Evolutionary conservation across 1,140 invertebrate species (phyloP).

Genomic region (Drosophila nebulosa): DNA sequence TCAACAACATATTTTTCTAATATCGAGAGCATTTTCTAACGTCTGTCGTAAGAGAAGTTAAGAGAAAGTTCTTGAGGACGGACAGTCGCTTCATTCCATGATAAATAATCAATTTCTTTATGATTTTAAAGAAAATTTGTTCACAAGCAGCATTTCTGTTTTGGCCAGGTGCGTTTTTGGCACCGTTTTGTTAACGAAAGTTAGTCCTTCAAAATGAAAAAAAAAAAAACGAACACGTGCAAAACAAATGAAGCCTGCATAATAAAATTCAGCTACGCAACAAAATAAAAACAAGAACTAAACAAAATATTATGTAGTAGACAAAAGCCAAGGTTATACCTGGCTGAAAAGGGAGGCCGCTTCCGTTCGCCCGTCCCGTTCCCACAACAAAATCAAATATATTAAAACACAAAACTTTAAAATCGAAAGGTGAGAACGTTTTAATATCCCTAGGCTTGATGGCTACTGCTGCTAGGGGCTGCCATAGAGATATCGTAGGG

Average conservation of each 20-base stretch:
- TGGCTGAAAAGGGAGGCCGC: not conserved
- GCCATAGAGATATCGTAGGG: conserved; percentile 10
- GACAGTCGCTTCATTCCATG: no score
- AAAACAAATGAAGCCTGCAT: not conserved
- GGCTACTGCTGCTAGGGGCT: not conserved
- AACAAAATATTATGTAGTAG: conserved; percentile 8
- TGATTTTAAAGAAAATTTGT: not conserved
- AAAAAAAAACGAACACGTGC: not conserved
- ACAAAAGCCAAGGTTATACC: not conserved
- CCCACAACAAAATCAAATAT: not conserved
- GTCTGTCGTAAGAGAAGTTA: no score
- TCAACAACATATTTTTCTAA: no score
- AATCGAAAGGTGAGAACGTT: not conserved
- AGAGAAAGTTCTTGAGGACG: no score
- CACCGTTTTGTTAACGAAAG: not conserved
- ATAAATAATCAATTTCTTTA: no score
- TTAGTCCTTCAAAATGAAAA: conserved; percentile 1
- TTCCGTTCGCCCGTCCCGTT: not conserved
- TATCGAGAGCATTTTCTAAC: no score
- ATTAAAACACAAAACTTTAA: not conserved
- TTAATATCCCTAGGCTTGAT: not conserved
- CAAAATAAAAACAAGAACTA: conserved; percentile 10
- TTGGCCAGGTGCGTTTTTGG: not conserved
- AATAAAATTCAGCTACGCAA: conserved; percentile 15
- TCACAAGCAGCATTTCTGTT: not conserved